Evolutionary conservation across 2,797 vertebrate genomes (phyloP).

Genomic region (Lepilemur ruficaudatus): DNA sequence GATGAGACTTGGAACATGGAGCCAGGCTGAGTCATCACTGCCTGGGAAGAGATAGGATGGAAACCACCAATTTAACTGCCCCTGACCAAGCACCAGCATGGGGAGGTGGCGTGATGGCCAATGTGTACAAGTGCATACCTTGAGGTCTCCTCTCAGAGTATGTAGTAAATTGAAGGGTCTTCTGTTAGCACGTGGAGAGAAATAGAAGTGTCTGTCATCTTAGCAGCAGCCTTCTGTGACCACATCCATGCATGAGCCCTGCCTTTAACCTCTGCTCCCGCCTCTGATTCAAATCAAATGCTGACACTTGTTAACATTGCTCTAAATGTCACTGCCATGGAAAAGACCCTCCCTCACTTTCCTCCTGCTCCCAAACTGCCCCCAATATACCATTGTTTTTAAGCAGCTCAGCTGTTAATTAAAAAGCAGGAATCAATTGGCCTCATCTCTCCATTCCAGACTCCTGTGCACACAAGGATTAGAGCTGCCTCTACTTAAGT

Average conservation of each 20-base stretch:
- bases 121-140: neutral
- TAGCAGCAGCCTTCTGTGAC: neutral
- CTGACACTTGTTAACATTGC: constrained; percentile 40
- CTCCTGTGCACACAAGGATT: constrained; percentile 86
- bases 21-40: neutral
- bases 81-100: neutral
- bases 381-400: constrained; percentile 81
- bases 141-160: accelerated
- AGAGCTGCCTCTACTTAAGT: constrained; percentile 85
- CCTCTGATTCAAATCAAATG: neutral
- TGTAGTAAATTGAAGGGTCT: neutral
- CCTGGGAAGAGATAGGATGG: neutral
- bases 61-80: neutral
- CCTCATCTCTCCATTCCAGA: constrained; percentile 85
- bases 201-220: constrained; percentile 3
- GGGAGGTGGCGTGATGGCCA: neutral
- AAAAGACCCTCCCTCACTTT: neutral
- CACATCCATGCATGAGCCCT: neutral
- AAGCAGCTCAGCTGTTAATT: constrained; percentile 83
- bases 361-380: constrained; percentile 6
- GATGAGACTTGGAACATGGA: neutral
- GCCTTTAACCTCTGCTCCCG: neutral
- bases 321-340: constrained; percentile 47
- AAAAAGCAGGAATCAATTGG: constrained; percentile 87
- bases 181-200: neutral